Conservation (phyloP, 1,140 invertebrate genomes). For the Neotoxoptera formosana region DNA sequence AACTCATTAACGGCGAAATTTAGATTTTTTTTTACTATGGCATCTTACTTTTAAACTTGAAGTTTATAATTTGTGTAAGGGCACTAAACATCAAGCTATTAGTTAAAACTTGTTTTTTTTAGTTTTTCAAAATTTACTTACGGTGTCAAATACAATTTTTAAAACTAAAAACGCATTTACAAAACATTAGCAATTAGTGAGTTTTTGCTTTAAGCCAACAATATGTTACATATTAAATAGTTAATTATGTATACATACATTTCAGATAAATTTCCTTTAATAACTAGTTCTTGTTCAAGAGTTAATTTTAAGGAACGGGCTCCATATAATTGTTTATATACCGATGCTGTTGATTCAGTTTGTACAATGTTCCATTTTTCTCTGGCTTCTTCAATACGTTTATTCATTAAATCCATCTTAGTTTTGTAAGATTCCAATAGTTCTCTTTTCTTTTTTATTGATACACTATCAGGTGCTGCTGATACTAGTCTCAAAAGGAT, state of each 20-base stretch:
- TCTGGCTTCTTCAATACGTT: conserved; percentile 40
- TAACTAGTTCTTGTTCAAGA: conserved; percentile 55
- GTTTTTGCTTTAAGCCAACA: too few species aligned
- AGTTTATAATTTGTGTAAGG: too few species aligned
- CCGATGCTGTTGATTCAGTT: background rate
- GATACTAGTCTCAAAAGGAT: conserved; percentile 35
- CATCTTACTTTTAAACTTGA: too few species aligned
- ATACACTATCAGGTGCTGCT: conserved; percentile 33
- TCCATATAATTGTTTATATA: background rate
- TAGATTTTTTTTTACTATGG: too few species aligned
- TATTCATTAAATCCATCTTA: conserved; percentile 37
- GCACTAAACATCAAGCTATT: too few species aligned
- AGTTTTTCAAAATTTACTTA: too few species aligned
- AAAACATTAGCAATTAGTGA: too few species aligned
- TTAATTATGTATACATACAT: background rate
- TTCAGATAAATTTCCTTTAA: conserved; percentile 53
- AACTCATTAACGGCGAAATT: too few species aligned
- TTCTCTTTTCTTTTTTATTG: conserved; percentile 47
- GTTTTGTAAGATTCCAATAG: conserved; percentile 17
- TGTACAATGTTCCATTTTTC: conserved; percentile 47
- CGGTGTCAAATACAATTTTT: too few species aligned
- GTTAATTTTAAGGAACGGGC: conserved; percentile 38
- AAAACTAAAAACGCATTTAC: too few species aligned
- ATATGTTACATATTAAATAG: background rate
- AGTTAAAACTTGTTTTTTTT: too few species aligned